Base-by-base conservation (phyloP, 2,113 vertebrate genomes). In the Silurus asotus region DNA sequence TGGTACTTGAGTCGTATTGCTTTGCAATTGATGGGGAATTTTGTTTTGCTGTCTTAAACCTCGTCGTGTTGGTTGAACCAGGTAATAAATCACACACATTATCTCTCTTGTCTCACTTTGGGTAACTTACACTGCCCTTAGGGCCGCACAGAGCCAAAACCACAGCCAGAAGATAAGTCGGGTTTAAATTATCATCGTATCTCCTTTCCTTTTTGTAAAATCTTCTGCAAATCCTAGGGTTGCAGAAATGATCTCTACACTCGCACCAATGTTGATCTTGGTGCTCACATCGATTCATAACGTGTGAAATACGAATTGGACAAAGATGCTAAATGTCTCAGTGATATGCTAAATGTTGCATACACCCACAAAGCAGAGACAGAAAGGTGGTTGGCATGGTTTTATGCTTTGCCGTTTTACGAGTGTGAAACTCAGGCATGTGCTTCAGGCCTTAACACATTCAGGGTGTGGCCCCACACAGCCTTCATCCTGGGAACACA, bases 361-460 rank as follows among this genome's bases (percentile, higher is more conserved):
- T 70, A 65, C 64, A 70, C 62, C 48, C 65, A 61, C 45, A 58
- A 86, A 72, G 48, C 84, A 61, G 61, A 70, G 51, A 61, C 17
- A 25, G 80, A 49, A 64, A 70, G 72, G 28, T 48, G 53, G 59
- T 45, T 85, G 83, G 77, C 78, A 88, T 17, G 28, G 23, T 75
- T 82, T 82, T 15, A 82, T 64, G 48, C 55, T 74, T 81, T 58
- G 75, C 65, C 23, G 77, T 61, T 70, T 55, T 83, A 67, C 17
- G 75, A 80, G 48, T 72, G 62, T 77, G 88, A 74, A 72, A 82
- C 48, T 67, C 70, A 20, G 11, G 53, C 84, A 74, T 48, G 84
- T 10, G n/a, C 37, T 80, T 86, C 88, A 88, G 85, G 88, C 65
- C 81, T 72, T 45, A 53, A 86, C 88, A 86, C 81, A 86, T 84